phyloP scores from a whole-genome alignment of 2,113 vertebrate species.

The Ictalurus punctatus region DNA sequence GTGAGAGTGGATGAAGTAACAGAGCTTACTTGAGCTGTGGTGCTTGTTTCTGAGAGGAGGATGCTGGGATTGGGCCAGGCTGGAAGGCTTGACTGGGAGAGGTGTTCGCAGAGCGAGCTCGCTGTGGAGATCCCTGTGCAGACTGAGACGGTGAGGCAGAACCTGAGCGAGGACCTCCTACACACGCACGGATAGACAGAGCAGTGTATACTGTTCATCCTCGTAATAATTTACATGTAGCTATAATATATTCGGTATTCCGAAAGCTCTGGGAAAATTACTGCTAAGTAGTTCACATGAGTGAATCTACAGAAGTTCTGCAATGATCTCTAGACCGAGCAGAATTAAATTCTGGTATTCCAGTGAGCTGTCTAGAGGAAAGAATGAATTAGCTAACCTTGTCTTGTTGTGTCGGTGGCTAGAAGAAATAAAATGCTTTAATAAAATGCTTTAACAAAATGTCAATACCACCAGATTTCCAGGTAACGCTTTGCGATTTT shows the following conservation, averaged over 20 bases:
- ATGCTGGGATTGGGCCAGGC: conserved; percentile 74
- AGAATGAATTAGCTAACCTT: neutral
- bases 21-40: conserved; percentile 87
- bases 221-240: neutral
- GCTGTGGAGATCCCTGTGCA: conserved; percentile 89
- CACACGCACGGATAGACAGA: conserved; percentile 3
- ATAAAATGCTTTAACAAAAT: no score
- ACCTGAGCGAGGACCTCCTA: conserved; percentile 83
- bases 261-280: neutral
- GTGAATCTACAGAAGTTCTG: neutral
- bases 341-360: neutral
- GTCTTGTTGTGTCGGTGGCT: no score
- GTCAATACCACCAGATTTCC: neutral
- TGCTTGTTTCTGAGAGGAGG: conserved; percentile 76
- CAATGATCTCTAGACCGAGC: neutral
- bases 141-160: conserved; percentile 85
- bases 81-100: conserved; percentile 89
- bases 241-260: neutral
- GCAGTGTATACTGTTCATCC: neutral
- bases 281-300: neutral
- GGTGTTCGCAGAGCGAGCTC: conserved; percentile 80
- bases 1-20: neutral
- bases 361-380: neutral
- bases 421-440: neutral
- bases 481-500: neutral